Conservation (phyloP, 2,888 invertebrate genomes). For the Branchellion lobata region DNA sequence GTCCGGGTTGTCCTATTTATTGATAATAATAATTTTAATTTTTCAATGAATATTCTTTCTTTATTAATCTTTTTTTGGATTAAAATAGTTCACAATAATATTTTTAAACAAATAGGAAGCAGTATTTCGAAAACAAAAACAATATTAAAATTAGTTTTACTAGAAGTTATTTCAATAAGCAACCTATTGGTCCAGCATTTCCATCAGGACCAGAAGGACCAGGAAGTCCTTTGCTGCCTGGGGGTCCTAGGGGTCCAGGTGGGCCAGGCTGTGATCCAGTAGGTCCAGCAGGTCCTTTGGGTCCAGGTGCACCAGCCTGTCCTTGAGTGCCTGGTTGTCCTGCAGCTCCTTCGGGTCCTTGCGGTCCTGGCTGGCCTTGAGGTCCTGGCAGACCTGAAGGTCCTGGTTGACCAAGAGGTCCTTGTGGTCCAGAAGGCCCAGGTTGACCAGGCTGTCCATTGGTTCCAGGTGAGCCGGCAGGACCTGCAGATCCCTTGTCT, state of each 20-base stretch:
- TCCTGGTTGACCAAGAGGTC: slow-evolving; percentile 47
- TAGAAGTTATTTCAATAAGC: background rate
- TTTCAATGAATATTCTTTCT: background rate
- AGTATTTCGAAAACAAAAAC: too few relatives aligned
- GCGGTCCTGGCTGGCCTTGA: slow-evolving; percentile 49
- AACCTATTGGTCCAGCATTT: background rate
- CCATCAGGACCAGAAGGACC: background rate
- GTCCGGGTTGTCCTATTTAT: slow-evolving; percentile 43
- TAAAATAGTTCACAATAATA: too few relatives aligned
- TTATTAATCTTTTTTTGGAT: too few relatives aligned
- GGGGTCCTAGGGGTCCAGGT: slow-evolving; percentile 36
- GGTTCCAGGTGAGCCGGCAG: slow-evolving; percentile 46
- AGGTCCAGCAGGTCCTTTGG: slow-evolving; percentile 38
- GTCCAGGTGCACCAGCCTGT: slow-evolving; percentile 31
- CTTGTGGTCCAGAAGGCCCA: slow-evolving; percentile 45
- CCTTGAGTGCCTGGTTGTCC: slow-evolving; percentile 41
- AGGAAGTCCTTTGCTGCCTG: slow-evolving; percentile 67
- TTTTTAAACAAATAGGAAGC: too few relatives aligned
- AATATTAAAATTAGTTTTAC: too few relatives aligned
- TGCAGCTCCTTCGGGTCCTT: slow-evolving; percentile 38
- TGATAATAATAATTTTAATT: slow-evolving; percentile 17
- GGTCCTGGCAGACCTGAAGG: slow-evolving; percentile 49
- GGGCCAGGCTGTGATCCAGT: slow-evolving; percentile 46
- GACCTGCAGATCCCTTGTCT: slow-evolving; percentile 42
- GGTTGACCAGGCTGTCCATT: slow-evolving; percentile 46